Conservation (phyloP, 2,113 vertebrate genomes). For the Bombycilla garrulus region DNA sequence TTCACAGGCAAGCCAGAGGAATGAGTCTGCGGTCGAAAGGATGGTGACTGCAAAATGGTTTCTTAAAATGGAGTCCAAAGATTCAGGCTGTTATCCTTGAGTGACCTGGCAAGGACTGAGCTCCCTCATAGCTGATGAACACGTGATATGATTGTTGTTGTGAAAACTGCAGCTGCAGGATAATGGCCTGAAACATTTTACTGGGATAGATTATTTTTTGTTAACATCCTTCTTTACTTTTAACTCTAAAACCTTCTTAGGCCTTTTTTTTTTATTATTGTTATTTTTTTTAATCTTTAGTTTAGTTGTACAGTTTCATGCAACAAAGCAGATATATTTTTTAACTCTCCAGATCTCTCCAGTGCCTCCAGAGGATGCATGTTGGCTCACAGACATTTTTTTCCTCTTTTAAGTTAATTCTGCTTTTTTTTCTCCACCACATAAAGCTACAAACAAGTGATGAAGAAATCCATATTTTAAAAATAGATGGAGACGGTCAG, state of each 20-base stretch:
- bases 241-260: neutral
- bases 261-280: neutral
- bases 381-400: slow-evolving; percentile 17
- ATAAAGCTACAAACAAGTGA: slow-evolving; percentile 22
- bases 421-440: neutral
- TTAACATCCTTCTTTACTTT: neutral
- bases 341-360: slow-evolving; percentile 12
- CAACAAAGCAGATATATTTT: neutral
- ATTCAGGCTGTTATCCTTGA: slow-evolving; percentile 43
- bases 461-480: slow-evolving; percentile 55
- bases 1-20: slow-evolving; percentile 2
- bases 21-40: slow-evolving; percentile 21
- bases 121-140: neutral
- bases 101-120: slow-evolving; percentile 31
- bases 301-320: neutral
- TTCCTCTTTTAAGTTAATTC: slow-evolving; percentile 8
- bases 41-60: neutral
- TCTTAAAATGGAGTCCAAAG: slow-evolving; percentile 10
- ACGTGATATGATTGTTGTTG: neutral
- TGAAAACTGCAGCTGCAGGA: slow-evolving; percentile 22
- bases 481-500: slow-evolving; percentile 41
- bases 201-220: neutral
- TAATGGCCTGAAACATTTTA: neutral
- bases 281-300: neutral
- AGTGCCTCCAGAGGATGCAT: neutral